These are phyloP conservation scores for Rhodeus uyekii DNA, from an alignment of 2,797 vertebrate genomes.

Conservation along the genomic window DNA sequence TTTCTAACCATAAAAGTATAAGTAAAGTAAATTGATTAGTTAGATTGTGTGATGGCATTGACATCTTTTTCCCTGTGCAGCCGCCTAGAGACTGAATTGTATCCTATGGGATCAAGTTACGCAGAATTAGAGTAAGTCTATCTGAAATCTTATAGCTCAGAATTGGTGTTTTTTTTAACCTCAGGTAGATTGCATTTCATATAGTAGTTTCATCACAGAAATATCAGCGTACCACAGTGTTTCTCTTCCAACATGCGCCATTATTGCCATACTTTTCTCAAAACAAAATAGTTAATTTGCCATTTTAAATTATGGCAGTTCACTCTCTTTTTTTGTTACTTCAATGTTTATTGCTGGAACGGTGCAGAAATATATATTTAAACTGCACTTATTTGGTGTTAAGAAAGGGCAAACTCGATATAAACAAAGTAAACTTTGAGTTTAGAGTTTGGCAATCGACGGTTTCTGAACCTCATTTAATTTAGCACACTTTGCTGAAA, in stretches of 20 bases:
- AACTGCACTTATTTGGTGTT: too few species aligned
- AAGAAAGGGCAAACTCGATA: background rate
- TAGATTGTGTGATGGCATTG: slow-evolving; percentile 34
- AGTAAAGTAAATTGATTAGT: background rate
- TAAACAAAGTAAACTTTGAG: too few species aligned
- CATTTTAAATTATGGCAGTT: background rate
- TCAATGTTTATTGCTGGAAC: background rate
- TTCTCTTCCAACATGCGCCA: background rate
- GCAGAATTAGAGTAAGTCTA: slow-evolving; percentile 66
- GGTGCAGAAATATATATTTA: background rate
- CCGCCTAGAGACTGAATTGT: slow-evolving; percentile 70
- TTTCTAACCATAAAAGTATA: background rate
- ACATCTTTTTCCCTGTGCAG: slow-evolving; percentile 55
- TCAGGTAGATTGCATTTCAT: background rate
- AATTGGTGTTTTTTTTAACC: background rate
- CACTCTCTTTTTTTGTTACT: background rate
- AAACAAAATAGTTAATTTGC: background rate
- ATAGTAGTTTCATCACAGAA: background rate
- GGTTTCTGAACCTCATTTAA: background rate
- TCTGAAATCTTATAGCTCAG: slow-evolving; percentile 18
- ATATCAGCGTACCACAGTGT: background rate
- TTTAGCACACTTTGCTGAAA: background rate
- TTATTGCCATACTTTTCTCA: slow-evolving; percentile 12
- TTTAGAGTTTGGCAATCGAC: too few species aligned
- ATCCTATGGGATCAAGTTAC: slow-evolving; percentile 68